Conservation (phyloP, 2,113 vertebrate species). For the Smithornis capensis region DNA sequence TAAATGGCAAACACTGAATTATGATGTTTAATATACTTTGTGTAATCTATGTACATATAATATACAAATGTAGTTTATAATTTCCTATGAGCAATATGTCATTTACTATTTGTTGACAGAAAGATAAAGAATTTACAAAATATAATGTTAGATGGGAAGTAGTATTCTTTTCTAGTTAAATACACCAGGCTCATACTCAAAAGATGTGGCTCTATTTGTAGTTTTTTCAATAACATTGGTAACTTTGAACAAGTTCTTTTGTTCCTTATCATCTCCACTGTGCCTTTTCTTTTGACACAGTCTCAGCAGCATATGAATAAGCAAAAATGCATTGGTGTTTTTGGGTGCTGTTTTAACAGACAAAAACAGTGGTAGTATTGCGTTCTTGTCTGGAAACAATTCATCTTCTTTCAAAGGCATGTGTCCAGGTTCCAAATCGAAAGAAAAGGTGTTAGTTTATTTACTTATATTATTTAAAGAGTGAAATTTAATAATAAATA, state of each 20-base stretch:
- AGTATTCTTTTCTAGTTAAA: background rate
- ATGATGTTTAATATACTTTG: background rate
- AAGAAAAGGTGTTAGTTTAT: background rate
- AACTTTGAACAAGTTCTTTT: background rate
- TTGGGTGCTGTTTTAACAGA: background rate
- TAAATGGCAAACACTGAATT: background rate
- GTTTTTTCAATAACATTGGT: background rate
- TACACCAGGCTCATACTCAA: accelerated
- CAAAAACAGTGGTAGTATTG: background rate
- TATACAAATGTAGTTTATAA: background rate
- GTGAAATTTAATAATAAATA: background rate
- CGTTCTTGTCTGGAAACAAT: background rate
- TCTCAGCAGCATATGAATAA: background rate
- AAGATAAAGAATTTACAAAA: background rate
- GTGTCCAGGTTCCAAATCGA: background rate
- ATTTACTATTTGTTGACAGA: background rate
- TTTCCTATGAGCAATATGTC: background rate
- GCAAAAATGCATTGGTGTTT: background rate
- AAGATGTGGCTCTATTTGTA: background rate
- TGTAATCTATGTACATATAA: background rate
- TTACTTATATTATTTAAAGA: background rate
- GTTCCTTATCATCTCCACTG: background rate
- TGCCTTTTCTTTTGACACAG: background rate
- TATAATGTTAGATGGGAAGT: background rate
- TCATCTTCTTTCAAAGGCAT: background rate